Percentiles rank a stretch among this genome's conserved stretches.
phyloP scores from a whole-genome alignment of 2,797 vertebrate genomes.

The Pseudochirops corinnae region DNA sequence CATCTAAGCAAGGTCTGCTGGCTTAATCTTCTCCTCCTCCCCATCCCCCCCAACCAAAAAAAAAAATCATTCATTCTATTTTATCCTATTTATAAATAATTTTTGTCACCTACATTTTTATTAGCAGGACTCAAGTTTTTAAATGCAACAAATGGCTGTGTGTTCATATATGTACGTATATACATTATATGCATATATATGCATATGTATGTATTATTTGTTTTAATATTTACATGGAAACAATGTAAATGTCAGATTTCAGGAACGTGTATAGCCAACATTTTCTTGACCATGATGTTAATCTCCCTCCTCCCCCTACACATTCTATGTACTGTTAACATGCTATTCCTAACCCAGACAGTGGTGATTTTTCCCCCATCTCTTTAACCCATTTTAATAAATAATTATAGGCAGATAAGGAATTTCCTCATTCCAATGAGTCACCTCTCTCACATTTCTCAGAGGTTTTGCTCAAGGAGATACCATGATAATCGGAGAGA shows the following conservation, averaged over 20 bases:
- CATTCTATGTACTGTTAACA: slow-evolving; percentile 71
- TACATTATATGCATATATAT: neutral
- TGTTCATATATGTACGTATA: neutral
- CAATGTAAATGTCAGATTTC: slow-evolving; percentile 64
- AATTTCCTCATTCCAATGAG: slow-evolving; percentile 86
- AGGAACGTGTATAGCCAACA: slow-evolving; percentile 65
- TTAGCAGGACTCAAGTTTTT: slow-evolving; percentile 57
- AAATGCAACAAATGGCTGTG: slow-evolving; percentile 23
- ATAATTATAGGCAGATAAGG: slow-evolving; percentile 86
- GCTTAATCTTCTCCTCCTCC: slow-evolving; percentile 47
- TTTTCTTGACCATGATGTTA: slow-evolving; percentile 78
- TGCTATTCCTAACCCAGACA: slow-evolving; percentile 66
- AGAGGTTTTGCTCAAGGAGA: slow-evolving; percentile 86
- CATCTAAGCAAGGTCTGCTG: slow-evolving; percentile 57
- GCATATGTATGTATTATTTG: neutral
- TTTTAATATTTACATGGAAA: slow-evolving; percentile 1
- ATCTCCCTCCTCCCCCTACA: slow-evolving; percentile 77
- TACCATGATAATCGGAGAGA: slow-evolving; percentile 83
- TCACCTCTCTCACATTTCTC: slow-evolving; percentile 84
- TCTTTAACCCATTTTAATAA: slow-evolving; percentile 85
- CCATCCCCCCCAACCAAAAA: neutral
- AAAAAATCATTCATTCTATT: slow-evolving; percentile 43
- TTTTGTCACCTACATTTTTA: slow-evolving; percentile 52
- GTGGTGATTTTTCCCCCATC: slow-evolving; percentile 77
- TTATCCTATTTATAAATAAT: slow-evolving; percentile 52